phyloP scores from a whole-genome alignment of 1,140 invertebrate species.

The Anastrepha obliqua region DNA sequence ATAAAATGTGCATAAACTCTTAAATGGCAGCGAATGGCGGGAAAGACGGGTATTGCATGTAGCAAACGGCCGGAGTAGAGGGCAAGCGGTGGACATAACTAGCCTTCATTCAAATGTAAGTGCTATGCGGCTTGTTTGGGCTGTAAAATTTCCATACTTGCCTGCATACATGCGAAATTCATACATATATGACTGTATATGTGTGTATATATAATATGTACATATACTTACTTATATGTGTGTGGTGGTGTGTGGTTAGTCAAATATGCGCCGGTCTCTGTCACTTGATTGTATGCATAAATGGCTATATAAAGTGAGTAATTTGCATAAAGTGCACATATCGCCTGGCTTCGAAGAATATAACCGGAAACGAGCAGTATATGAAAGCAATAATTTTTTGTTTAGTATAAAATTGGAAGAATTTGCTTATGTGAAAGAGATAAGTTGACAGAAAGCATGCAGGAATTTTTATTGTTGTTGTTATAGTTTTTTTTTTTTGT shows the following conservation, averaged over 20 bases:
- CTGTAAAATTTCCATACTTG: not conserved
- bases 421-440: not conserved
- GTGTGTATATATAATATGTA: too few species aligned
- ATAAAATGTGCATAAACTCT: not conserved
- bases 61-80: not conserved
- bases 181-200: not conserved
- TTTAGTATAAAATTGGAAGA: not conserved
- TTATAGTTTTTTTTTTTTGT: not conserved
- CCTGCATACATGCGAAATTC: not conserved
- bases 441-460: not conserved
- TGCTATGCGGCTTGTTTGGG: not conserved
- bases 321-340: constrained; percentile 17
- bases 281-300: constrained; percentile 1
- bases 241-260: not conserved
- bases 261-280: not conserved
- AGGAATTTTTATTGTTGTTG: not conserved
- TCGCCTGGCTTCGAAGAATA: not conserved
- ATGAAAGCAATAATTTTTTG: not conserved
- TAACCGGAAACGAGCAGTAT: not conserved
- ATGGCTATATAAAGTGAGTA: constrained; percentile 30
- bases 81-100: not conserved
- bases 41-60: not conserved
- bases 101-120: too few species aligned
- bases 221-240: not conserved
- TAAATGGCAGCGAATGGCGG: not conserved